A percentile compares a stretch with the other conserved stretches of the same genome.
Evolutionary conservation across 2,113 vertebrate species (phyloP).

Genomic region (Felis chaus): DNA sequence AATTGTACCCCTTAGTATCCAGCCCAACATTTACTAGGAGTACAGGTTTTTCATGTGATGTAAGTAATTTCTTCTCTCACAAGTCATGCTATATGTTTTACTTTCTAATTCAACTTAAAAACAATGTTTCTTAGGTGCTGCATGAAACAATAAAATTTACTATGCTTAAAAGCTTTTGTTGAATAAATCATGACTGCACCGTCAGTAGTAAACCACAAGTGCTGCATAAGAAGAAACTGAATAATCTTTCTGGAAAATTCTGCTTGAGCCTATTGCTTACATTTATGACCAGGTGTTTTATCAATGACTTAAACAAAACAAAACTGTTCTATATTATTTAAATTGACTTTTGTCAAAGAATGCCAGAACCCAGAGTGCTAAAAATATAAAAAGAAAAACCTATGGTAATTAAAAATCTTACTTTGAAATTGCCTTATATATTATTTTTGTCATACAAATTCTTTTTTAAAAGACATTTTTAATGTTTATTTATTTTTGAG

Average conservation of each 20-base stretch:
- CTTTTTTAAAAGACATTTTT: too few species aligned
- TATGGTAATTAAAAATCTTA: background rate
- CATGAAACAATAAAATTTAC: background rate
- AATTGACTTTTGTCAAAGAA: background rate
- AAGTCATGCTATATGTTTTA: background rate
- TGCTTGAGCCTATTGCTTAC: background rate
- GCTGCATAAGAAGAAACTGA: background rate
- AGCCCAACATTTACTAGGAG: background rate
- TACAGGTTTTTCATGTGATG: background rate
- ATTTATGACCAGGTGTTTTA: background rate
- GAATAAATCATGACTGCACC: background rate
- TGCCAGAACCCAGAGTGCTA: background rate
- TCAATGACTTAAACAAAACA: background rate
- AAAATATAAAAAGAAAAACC: background rate
- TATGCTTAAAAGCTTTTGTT: background rate
- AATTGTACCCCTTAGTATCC: background rate
- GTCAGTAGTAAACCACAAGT: background rate
- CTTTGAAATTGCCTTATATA: background rate
- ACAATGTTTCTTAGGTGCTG: background rate
- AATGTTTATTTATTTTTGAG: too few species aligned
- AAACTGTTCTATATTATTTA: background rate
- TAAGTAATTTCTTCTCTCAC: slow-evolving; percentile 9
- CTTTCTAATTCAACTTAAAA: slow-evolving; percentile 22
- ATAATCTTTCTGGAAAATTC: background rate
- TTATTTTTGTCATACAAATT: background rate